A percentile compares a stretch with the other conserved stretches of the same genome.
Evolutionary conservation across 2,113 vertebrate genomes (phyloP).

Genomic region (Callaeas wilsoni): DNA sequence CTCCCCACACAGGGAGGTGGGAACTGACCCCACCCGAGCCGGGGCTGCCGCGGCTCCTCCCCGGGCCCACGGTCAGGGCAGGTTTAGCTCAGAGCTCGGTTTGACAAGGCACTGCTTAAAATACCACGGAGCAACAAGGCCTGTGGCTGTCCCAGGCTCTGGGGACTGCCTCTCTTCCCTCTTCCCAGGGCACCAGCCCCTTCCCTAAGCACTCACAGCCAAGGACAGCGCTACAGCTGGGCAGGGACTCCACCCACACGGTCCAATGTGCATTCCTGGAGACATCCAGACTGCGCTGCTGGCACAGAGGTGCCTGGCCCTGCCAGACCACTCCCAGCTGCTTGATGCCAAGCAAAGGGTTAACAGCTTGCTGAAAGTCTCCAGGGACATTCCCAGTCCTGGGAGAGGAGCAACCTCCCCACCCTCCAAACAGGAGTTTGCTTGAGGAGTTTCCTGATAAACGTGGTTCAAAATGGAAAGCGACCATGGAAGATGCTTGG

Average conservation of each 20-base stretch:
- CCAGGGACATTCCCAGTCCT: background rate
- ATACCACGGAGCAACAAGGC: background rate
- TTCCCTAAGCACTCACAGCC: background rate
- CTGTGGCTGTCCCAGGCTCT: background rate
- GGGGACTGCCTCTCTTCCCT: background rate
- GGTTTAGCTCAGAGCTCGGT: background rate
- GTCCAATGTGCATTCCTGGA: rapidly evolving
- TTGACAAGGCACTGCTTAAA: background rate
- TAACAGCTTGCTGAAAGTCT: background rate
- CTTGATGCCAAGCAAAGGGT: background rate
- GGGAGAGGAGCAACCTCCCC: background rate
- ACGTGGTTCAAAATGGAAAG: background rate
- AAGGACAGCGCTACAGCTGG: background rate
- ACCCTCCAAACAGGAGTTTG: background rate
- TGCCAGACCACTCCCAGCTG: background rate
- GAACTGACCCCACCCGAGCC: background rate
- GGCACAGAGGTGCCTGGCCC: background rate
- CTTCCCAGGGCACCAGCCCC: background rate
- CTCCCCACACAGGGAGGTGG: background rate
- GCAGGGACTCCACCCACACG: background rate
- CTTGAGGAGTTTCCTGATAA: background rate
- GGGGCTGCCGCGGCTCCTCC: background rate
- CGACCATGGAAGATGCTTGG: background rate
- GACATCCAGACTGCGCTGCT: background rate
- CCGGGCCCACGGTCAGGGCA: background rate